These are phyloP conservation scores for Bombyx huttoni DNA, from an alignment of 2,888 invertebrate genomes.

Conservation along the genomic window DNA sequence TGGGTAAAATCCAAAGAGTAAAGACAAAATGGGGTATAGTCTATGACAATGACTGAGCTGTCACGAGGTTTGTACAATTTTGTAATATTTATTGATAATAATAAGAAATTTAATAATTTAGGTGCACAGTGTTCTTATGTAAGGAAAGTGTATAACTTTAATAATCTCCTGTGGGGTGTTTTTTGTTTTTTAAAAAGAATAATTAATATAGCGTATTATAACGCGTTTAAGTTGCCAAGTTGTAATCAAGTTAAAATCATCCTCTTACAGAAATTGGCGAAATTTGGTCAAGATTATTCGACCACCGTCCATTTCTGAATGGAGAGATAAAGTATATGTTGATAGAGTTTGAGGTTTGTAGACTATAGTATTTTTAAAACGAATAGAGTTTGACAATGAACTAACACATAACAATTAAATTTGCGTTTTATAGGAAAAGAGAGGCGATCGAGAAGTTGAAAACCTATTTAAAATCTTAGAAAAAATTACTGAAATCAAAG, in stretches of 20 bases:
- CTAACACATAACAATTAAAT: background rate
- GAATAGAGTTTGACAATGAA: slow-evolving; percentile 4
- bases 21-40: background rate
- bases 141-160: too few species aligned
- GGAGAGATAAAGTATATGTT: slow-evolving; percentile 89
- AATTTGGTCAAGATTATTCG: slow-evolving; percentile 88
- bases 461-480: slow-evolving; percentile 83
- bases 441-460: slow-evolving; percentile 85
- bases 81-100: slow-evolving; percentile 3
- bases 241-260: background rate
- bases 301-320: slow-evolving; percentile 87
- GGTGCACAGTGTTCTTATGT: too few species aligned
- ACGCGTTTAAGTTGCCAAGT: too few species aligned
- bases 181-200: too few species aligned
- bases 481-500: slow-evolving; percentile 82
- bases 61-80: slow-evolving; percentile 54
- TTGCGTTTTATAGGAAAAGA: slow-evolving; percentile 74
- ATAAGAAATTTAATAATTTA: background rate
- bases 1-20: background rate
- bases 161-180: too few species aligned
- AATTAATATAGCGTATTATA: too few species aligned
- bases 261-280: slow-evolving; percentile 80
- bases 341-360: slow-evolving; percentile 85
- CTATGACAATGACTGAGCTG: slow-evolving; percentile 53
- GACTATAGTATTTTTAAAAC: slow-evolving; percentile 9